Conservation (phyloP, 2,113 vertebrate species). For the Micromys minutus region DNA sequence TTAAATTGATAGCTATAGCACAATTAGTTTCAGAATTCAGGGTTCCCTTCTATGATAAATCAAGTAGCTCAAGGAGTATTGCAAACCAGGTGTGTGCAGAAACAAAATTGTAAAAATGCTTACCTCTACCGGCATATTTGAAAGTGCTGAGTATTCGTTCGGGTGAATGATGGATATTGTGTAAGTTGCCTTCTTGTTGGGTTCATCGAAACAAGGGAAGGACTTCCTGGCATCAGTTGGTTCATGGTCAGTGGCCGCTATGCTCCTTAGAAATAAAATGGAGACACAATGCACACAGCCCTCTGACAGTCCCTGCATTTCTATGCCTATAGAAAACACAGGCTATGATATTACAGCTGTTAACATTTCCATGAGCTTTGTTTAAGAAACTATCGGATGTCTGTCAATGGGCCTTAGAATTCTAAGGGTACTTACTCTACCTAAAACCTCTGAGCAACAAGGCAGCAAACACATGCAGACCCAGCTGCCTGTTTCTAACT, state of each 20-base stretch:
- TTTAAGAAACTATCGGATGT: not conserved
- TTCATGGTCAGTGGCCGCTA: constrained; percentile 98
- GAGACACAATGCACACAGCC: constrained; percentile 42
- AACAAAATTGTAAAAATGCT: constrained; percentile 55
- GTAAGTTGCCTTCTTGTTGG: constrained; percentile 98
- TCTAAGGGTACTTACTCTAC: constrained; percentile 1
- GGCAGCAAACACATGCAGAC: not conserved
- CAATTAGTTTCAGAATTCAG: constrained; percentile 8
- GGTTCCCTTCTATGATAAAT: not conserved
- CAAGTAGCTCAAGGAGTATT: not conserved
- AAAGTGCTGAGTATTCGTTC: constrained; percentile 85
- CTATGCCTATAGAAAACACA: not conserved
- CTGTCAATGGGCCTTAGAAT: not conserved
- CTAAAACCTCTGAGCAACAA: not conserved
- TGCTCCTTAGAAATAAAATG: constrained; percentile 91
- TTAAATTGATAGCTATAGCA: not conserved
- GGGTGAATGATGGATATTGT: constrained; percentile 91
- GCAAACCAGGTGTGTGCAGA: not conserved
- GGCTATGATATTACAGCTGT: not conserved
- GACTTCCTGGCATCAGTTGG: constrained; percentile 98
- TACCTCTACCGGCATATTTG: constrained; percentile 96
- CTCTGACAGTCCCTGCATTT: not conserved
- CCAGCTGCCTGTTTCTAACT: not conserved
- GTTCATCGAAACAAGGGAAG: constrained; percentile 98
- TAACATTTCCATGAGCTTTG: not conserved